Evolutionary conservation across 2,113 vertebrate genomes (phyloP).

Genomic region (Brachyhypopomus occidentalis): DNA sequence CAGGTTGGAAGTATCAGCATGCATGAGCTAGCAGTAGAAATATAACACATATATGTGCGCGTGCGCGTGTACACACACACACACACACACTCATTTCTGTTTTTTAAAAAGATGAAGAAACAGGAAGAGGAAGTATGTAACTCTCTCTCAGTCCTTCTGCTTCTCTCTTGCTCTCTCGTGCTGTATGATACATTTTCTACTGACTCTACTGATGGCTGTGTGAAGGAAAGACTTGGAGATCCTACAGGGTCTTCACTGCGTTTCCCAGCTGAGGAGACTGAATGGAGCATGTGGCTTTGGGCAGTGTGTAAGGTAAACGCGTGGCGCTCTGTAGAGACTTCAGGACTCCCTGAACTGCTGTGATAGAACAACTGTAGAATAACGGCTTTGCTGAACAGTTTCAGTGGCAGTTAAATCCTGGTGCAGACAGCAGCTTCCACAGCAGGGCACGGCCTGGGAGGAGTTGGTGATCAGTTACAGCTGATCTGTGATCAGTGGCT

Average conservation of each 20-base stretch:
- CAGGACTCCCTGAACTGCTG: not conserved
- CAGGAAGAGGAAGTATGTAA: slow-evolving; percentile 45
- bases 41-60: not conserved
- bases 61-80: too few species aligned
- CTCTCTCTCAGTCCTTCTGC: slow-evolving; percentile 6
- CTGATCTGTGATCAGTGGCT: too few species aligned
- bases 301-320: not conserved
- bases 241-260: not conserved
- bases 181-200: not conserved
- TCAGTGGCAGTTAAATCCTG: too few species aligned
- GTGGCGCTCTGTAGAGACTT: not conserved
- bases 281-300: not conserved
- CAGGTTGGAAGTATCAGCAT: not conserved
- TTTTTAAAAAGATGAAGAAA: slow-evolving; percentile 29
- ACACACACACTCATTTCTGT: slow-evolving; percentile 20
- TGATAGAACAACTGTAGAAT: not conserved
- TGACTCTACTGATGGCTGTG: not conserved
- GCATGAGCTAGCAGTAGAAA: slow-evolving; percentile 13
- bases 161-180: slow-evolving; percentile 20
- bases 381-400: too few species aligned
- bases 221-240: not conserved
- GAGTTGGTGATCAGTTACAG: too few species aligned
- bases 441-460: too few species aligned
- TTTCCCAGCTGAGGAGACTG: not conserved
- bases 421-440: too few species aligned